phyloP scores from a whole-genome alignment of 2,113 vertebrate species.

The Mixornis gularis region DNA sequence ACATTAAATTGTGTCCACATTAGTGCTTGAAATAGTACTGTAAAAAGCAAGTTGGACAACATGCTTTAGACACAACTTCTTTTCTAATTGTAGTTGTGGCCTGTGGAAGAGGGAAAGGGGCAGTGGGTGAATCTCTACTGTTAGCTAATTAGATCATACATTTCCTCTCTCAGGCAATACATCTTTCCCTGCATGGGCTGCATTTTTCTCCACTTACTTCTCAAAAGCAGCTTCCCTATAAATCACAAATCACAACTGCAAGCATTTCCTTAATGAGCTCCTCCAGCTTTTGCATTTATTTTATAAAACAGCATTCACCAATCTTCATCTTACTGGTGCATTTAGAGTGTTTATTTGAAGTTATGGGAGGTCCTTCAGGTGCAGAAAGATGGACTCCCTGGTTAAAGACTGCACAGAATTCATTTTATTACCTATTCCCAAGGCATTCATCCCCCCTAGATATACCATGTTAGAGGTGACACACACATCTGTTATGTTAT shows the following conservation, averaged over 20 bases:
- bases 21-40: neutral
- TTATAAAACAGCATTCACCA: conserved; percentile 14
- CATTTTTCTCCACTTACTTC: conserved; percentile 55
- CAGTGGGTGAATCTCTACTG: conserved; percentile 39
- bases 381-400: neutral
- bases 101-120: conserved; percentile 20
- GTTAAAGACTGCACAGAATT: neutral
- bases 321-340: neutral
- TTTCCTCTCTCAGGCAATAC: conserved; percentile 30
- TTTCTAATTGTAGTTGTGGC: conserved; percentile 2
- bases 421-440: neutral
- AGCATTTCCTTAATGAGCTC: conserved; percentile 46
- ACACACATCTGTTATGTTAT: neutral
- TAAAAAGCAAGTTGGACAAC: neutral
- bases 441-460: neutral
- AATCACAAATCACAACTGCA: conserved; percentile 41
- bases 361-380: neutral
- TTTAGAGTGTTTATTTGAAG: conserved; percentile 24
- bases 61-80: neutral
- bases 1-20: neutral
- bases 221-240: conserved; percentile 25
- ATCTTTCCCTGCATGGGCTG: conserved; percentile 38
- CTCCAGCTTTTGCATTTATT: conserved; percentile 35
- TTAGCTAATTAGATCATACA: conserved; percentile 47
- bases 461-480: neutral